Percentiles rank a stretch among this genome's conserved stretches.
phyloP scores from a whole-genome alignment of 2,113 vertebrate species.

The Crocuta crocuta region DNA sequence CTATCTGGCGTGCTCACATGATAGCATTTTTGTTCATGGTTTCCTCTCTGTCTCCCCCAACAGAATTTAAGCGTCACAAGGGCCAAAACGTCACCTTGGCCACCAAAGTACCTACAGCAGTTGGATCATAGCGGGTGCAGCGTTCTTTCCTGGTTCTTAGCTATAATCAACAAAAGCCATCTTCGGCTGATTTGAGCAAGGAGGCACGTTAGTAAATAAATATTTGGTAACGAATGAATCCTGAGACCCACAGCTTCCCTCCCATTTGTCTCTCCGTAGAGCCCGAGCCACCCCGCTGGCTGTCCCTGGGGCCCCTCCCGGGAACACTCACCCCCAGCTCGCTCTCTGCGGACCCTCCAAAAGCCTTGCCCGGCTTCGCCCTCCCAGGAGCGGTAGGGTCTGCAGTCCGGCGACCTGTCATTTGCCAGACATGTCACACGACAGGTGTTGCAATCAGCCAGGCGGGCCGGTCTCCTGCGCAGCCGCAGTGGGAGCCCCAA shows the following conservation, averaged over 20 bases:
- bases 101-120: neutral
- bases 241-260: neutral
- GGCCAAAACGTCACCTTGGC: neutral
- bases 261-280: neutral
- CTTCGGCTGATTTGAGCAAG: neutral
- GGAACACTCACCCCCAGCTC: neutral
- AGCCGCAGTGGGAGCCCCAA: neutral
- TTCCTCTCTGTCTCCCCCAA: neutral
- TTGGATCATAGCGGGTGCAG: neutral
- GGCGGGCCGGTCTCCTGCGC: neutral
- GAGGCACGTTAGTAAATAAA: neutral
- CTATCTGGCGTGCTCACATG: neutral
- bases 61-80: neutral
- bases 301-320: neutral
- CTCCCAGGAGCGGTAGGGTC: neutral
- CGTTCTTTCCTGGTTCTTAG: neutral
- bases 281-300: neutral
- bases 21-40: neutral
- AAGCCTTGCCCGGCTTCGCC: neutral
- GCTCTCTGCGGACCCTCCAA: neutral
- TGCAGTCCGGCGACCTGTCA: neutral
- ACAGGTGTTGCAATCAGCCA: rapidly evolving
- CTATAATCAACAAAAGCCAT: neutral
- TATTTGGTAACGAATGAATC: neutral
- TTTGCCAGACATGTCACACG: neutral